Evolutionary conservation across 1,140 invertebrate genomes (phyloP), one percentile per base, ranked within the genome.

Genomic region (Meloidogyne exigua): DNA sequence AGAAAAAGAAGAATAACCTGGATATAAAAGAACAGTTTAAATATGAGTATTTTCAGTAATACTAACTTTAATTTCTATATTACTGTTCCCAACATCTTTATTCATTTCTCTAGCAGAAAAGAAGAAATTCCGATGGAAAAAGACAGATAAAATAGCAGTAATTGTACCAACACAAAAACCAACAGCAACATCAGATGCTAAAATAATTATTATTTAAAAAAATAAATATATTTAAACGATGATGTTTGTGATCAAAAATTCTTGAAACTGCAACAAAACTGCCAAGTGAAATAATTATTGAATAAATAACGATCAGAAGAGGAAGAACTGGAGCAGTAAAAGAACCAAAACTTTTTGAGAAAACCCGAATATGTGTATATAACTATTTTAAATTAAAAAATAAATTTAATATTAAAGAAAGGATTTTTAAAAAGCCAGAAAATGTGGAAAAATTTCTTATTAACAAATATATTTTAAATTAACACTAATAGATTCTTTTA

Each of bases 201-300:
- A 57, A 57, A n/a, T n/a, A 21, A 9, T 57, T n/a, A 10, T 57
- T 57, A n/a, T n/a, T 57, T 57, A n/a, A 49, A 49, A 49, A 49
- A 49, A 18, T 3, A 49, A 49, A 57, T n/a, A 57, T 7, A n/a
- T 57, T 9, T 2, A 67, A 25, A 26, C 15, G 57, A 44, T 75
- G 73, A 68, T 42, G 66, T 75, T 70, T 75, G 28, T 75, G 32
- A 28, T 70, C 65, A 39, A 21, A 36, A 32, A 75, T 2, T 23
- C 73, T 65, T 2, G 73, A 72, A 25, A 75, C 44, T 15, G 73
- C 18, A 49, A 66, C 63, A 71, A 36, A 75, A 23, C 57, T 32
- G 10, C 44, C 73, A 68, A 23, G 44, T 36, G 18, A 44, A 25
- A 67, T 21, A 65, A 70, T 21, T n/a, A 75, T 42, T 23, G 36